These are phyloP conservation scores for Coluber constrictor DNA, from an alignment of 2,797 vertebrate genomes.

Conservation along the genomic window DNA sequence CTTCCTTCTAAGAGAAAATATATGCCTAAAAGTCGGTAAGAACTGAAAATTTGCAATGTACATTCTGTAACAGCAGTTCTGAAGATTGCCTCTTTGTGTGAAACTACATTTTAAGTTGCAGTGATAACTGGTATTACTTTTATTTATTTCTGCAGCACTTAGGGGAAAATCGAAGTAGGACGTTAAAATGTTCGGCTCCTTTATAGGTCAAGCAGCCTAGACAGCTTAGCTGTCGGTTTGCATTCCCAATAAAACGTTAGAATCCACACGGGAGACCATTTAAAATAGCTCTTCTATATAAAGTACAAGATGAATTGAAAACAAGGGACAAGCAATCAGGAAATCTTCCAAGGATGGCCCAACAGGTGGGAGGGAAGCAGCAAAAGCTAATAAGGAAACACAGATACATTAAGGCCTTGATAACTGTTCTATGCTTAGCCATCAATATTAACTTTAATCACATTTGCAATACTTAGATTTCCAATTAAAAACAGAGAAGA, in stretches of 20 bases:
- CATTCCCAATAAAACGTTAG: neutral
- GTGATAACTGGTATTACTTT: neutral
- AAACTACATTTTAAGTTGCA: neutral
- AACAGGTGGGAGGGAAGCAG: neutral
- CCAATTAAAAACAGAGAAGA: neutral
- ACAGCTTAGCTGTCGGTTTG: neutral
- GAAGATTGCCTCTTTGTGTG: neutral
- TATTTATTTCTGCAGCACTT: neutral
- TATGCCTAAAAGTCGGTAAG: neutral
- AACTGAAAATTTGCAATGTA: too few species aligned
- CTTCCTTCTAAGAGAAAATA: neutral
- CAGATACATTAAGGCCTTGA: neutral
- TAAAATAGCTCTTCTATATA: conserved; percentile 11
- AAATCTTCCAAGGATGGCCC: neutral
- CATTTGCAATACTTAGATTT: neutral
- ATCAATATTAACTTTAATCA: neutral
- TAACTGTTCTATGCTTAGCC: neutral
- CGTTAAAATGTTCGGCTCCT: neutral
- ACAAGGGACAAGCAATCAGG: neutral
- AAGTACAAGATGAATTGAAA: neutral
- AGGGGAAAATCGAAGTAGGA: neutral
- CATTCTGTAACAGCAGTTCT: neutral
- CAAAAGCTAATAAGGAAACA: neutral
- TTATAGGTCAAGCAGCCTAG: conserved; percentile 6
- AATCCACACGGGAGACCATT: neutral